These are phyloP conservation scores for Bagarius yarrelli DNA, from an alignment of 2,113 vertebrate genomes.

Conservation along the genomic window DNA sequence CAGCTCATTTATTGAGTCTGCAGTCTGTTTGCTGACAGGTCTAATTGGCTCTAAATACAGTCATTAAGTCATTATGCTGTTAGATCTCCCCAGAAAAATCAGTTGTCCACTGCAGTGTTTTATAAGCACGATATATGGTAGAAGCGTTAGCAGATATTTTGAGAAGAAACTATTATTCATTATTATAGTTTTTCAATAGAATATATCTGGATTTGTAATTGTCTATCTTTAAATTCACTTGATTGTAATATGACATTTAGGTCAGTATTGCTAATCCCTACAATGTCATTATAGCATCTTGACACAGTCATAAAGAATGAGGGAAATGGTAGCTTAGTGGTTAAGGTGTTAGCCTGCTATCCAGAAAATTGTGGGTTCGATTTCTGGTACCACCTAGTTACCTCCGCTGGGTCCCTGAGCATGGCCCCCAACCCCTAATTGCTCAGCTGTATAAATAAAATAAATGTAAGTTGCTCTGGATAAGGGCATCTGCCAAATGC, in stretches of 20 bases:
- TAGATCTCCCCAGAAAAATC: conserved; percentile 32
- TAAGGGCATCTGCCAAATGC: no score
- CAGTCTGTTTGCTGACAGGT: conserved; percentile 34
- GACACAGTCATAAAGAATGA: not conserved
- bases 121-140: conserved; percentile 5
- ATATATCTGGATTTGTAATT: not conserved
- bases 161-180: not conserved
- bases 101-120: conserved; percentile 18
- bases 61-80: conserved; percentile 31
- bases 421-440: no score
- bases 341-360: no score
- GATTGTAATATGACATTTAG: not conserved
- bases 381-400: no score
- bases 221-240: not conserved
- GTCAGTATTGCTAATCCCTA: no score
- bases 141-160: not conserved
- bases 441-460: no score
- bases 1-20: conserved; percentile 33
- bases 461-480: no score
- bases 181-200: not conserved
- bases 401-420: no score
- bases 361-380: no score
- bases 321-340: no score
- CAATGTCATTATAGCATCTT: not conserved
- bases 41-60: conserved; percentile 43